Evolutionary conservation across 2,888 invertebrate genomes (phyloP), one percentile per base, ranked within the genome.

Genomic region (Noctua comes): DNA sequence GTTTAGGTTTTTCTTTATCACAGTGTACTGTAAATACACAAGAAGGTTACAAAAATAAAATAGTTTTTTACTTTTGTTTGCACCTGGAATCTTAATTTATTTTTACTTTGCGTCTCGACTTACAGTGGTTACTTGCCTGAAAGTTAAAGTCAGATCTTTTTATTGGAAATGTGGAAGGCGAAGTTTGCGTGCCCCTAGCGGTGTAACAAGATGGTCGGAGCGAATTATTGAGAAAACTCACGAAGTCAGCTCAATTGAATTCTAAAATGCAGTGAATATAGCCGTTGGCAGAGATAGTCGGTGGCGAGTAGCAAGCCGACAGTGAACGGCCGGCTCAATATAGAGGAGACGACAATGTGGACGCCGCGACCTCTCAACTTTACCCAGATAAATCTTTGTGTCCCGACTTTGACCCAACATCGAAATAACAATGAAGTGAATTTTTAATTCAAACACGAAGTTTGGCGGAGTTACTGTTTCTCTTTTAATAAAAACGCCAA

Each of bases 161-260:
- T 77, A 81, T 77, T 70, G 76, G 71, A 81, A 85, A 73, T 59
- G 74, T 76, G 36, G 27, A 40, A 66, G 59, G 36, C 40, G 65
- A 83, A 86, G 76, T 84, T 87, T 76, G 48, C 62, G 48, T 68
- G 72, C 66, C 79, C 66, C 70, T 54, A 68, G 71, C 57, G 24
- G 75, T 74, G 71, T 87, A 77, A 84, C 74, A 73, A 76, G 74
- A 54, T 73, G 36, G 85, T 76, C 27, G 69, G 64, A 82, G 24
- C 64, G 84, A 84, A 87, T 87, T 85, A 85, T 85, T 73, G 76
- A 85, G 75, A 81, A 86, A 76, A 86, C 76, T 85, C 54, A 65
- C 78, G 59, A 72, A 76, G 73, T 77, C 76, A 85, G 88, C 71
- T 71, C 79, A 79, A 87, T 83, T 81, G 88, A 81, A 87, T 84